phyloP scores from a whole-genome alignment of 1,140 invertebrate species.

The Lasioglossum albipes region DNA sequence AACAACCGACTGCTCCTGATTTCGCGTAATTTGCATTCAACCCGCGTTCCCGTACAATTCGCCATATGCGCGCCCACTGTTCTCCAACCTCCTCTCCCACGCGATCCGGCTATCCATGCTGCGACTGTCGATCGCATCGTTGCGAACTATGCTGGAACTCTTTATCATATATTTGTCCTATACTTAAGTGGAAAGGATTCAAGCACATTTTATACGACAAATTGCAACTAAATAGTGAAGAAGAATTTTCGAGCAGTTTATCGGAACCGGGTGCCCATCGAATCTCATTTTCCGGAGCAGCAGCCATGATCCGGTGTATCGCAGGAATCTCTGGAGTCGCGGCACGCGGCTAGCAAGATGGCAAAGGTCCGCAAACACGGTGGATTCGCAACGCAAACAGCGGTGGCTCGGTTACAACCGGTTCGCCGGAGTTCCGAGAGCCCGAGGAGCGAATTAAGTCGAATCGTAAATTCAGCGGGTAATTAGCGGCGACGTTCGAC shows the following conservation, averaged over 20 bases:
- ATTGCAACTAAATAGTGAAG: too few relatives aligned
- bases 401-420: neutral
- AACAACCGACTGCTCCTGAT: constrained; percentile 60
- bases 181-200: too few relatives aligned
- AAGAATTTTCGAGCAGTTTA: too few relatives aligned
- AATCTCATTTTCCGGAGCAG: neutral
- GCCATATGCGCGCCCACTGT: constrained; percentile 32
- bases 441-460: constrained; percentile 13
- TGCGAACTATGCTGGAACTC: too few relatives aligned
- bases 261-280: too few relatives aligned
- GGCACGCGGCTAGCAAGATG: neutral
- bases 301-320: neutral
- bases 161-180: too few relatives aligned
- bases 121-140: too few relatives aligned
- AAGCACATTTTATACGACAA: too few relatives aligned
- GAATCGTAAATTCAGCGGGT: constrained; percentile 47
- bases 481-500: constrained; percentile 56
- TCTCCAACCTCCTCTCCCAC: constrained; percentile 5
- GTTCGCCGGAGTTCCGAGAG: neutral
- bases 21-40: constrained; percentile 70
- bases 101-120: neutral
- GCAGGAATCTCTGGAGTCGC: too few relatives aligned
- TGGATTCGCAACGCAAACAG: constrained; percentile 45
- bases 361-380: neutral
- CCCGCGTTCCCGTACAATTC: constrained; percentile 51